Evolutionary conservation across 2,113 vertebrate species (phyloP).

Genomic region (Marmota monax): DNA sequence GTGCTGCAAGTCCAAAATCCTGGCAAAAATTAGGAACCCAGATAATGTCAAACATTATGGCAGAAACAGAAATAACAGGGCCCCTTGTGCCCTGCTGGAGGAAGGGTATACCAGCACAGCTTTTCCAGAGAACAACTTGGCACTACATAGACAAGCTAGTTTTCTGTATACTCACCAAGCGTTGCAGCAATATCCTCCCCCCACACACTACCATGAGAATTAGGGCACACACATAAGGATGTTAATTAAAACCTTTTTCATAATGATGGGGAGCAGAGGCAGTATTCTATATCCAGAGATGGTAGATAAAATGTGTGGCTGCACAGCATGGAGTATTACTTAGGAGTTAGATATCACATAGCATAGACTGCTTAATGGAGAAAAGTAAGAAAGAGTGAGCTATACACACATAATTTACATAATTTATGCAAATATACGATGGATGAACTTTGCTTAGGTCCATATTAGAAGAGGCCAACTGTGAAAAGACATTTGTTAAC

Average conservation of each 20-base stretch:
- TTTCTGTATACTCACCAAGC: background rate
- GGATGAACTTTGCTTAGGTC: background rate
- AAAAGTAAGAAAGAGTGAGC: background rate
- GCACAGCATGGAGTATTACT: background rate
- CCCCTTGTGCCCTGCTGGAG: fast-evolving
- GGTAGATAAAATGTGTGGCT: fast-evolving
- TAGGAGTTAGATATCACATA: background rate
- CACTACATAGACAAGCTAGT: background rate
- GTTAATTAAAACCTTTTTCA: background rate
- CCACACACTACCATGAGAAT: background rate
- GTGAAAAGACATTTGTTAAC: slow-evolving; percentile 22
- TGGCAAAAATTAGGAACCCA: background rate
- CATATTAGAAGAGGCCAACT: slow-evolving; percentile 26
- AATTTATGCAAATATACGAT: background rate
- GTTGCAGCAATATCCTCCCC: background rate
- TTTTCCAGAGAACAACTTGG: background rate
- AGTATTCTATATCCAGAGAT: background rate
- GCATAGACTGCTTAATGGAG: background rate
- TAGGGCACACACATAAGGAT: background rate
- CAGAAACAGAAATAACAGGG: background rate
- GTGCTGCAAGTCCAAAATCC: too few species aligned
- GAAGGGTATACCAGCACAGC: background rate
- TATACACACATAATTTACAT: background rate
- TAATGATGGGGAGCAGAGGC: background rate
- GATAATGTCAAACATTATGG: background rate